These are phyloP conservation scores for Asarcornis scutulata DNA, from an alignment of 2,113 vertebrate genomes.

Conservation along the genomic window DNA sequence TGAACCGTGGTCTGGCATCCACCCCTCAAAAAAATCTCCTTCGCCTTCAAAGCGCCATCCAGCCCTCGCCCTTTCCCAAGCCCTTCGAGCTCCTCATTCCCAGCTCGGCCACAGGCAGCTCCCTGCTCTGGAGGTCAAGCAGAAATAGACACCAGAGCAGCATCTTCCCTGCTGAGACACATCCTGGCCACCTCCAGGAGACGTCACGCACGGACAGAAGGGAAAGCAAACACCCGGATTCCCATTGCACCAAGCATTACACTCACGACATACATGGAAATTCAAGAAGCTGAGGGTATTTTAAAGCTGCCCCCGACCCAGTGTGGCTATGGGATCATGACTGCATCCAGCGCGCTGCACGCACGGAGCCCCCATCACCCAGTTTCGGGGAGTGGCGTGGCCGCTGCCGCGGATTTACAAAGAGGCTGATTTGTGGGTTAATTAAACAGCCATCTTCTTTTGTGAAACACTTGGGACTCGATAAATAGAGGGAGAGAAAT, in stretches of 20 bases:
- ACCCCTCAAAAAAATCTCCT: neutral
- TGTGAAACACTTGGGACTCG: conserved; percentile 16
- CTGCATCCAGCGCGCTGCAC: neutral
- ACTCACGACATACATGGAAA: neutral
- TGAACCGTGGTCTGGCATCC: neutral
- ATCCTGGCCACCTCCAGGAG: neutral
- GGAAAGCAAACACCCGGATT: neutral
- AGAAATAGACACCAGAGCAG: neutral
- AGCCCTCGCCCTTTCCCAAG: neutral
- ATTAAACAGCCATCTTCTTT: conserved; percentile 65
- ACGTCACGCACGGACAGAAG: fast-evolving
- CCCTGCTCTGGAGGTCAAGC: neutral
- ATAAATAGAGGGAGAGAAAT: conserved; percentile 42
- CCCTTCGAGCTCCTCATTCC: neutral
- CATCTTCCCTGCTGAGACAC: conserved; percentile 16
- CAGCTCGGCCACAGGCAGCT: neutral
- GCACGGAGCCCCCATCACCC: neutral
- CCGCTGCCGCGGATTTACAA: neutral
- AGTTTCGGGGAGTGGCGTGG: neutral
- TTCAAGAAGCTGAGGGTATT: neutral
- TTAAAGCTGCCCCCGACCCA: neutral
- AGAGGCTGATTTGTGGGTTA: conserved; percentile 50
- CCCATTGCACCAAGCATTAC: neutral
- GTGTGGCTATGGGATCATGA: fast-evolving
- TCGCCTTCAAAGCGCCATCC: neutral